Evolutionary conservation across 1,140 invertebrate species (phyloP).

Genomic region (Octopus bimaculoides): DNA sequence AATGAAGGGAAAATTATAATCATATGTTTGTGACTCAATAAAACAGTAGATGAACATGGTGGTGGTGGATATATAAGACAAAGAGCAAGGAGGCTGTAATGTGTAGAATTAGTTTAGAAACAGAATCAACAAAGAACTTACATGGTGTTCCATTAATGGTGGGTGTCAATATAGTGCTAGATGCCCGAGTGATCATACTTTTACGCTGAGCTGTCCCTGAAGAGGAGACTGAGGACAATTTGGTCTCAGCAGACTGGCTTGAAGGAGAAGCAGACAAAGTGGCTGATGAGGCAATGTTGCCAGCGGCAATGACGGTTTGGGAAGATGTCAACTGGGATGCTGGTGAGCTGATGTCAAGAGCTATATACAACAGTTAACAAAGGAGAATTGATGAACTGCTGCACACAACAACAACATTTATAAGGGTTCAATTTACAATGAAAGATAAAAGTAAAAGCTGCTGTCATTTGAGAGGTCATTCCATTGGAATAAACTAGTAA

Average conservation of each 20-base stretch:
- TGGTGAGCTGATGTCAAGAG: slow-evolving; percentile 3
- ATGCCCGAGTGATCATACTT: neutral
- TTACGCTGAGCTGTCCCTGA: neutral
- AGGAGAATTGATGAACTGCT: neutral
- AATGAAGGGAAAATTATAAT: no score
- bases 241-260: neutral
- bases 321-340: neutral
- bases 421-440: no score
- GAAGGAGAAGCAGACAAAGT: neutral
- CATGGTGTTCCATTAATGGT: neutral
- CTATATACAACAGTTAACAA: slow-evolving; percentile 3
- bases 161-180: slow-evolving; percentile 1
- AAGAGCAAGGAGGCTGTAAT: no score
- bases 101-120: no score
- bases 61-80: no score
- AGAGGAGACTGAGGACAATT: neutral
- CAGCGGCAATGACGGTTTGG: neutral
- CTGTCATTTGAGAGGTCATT: no score
- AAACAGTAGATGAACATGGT: no score
- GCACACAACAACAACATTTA: no score
- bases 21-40: no score
- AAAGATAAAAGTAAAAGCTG: no score
- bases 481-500: no score
- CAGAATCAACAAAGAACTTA: slow-evolving; percentile 1
- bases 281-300: neutral